Evolutionary conservation across 1,140 invertebrate species (phyloP).

Genomic region (Chionoecetes opilio): DNA sequence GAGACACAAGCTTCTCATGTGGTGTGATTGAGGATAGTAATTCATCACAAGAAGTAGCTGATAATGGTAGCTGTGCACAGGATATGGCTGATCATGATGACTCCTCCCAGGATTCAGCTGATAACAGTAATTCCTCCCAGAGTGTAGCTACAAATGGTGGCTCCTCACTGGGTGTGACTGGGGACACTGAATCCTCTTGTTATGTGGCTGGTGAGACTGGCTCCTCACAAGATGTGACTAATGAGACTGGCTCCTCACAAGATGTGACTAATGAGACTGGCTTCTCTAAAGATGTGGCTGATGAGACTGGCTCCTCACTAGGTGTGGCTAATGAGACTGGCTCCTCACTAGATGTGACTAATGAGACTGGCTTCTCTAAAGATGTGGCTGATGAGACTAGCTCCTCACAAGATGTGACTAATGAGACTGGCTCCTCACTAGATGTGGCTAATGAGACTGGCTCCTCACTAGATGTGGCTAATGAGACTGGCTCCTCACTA

Average conservation of each 20-base stretch:
- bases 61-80: neutral
- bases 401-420: no score
- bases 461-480: no score
- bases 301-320: neutral
- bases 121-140: neutral
- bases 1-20: no score
- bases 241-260: neutral
- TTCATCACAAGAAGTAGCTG: no score
- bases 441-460: no score
- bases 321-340: neutral
- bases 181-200: neutral
- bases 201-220: neutral
- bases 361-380: neutral
- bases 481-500: no score
- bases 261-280: neutral
- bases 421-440: no score
- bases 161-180: neutral
- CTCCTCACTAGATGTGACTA: neutral
- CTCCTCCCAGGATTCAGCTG: neutral
- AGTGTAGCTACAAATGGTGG: neutral
- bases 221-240: neutral
- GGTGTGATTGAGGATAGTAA: no score
- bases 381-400: neutral
- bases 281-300: neutral
- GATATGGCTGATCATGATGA: neutral